Evolutionary conservation across 2,113 vertebrate genomes (phyloP), one percentile per base, ranked within the genome.

Genomic region (Nicator chloris): DNA sequence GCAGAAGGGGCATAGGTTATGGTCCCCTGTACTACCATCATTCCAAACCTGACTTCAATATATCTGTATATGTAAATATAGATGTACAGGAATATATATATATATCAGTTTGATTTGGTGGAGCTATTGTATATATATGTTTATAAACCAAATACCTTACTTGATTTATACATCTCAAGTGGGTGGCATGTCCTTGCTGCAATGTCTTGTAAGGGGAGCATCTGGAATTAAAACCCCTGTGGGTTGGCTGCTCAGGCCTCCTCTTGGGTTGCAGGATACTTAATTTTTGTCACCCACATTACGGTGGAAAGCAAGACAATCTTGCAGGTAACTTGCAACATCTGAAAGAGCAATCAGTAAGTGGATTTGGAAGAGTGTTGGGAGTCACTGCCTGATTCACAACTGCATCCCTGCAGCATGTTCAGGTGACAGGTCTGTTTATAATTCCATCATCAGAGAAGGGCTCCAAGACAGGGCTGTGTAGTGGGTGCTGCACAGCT

Each of bases 381-480:
- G 77, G 65, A 51, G 24, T 77, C 2, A 0, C 30, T 9, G 13
- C 31, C 31, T 50, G 26, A 24, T n/a, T 76, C 39, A 23, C 51
- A 53, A 1, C 17, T 59, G 50, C 82, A 31, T 44, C 59, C 33
- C 64, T 72, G 47, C 47, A 70, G 79, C 53, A 6, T 2, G 1
- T 53, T 54, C 42, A 39, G 50, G 31, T 35, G 92, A 33, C 56
- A 47, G 64, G 11, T 31, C 9, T 47, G 8, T 56, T 63, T 31
- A 1, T 64, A 4, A 1, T 28, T 50, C 37, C 1, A 0, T 24
- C 22, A 15, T 14, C 79, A 59, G 50, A 16, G 39, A 4, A 47
- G 64, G 28, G 35, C 68, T 82, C 1, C 1, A 28, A 23, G 71
- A 50, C 59, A 69, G 17, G 7, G 37, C 61, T 60, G 20, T 65